Base-by-base conservation (phyloP, 1,140 invertebrate species). In the Marisa cornuarietis region DNA sequence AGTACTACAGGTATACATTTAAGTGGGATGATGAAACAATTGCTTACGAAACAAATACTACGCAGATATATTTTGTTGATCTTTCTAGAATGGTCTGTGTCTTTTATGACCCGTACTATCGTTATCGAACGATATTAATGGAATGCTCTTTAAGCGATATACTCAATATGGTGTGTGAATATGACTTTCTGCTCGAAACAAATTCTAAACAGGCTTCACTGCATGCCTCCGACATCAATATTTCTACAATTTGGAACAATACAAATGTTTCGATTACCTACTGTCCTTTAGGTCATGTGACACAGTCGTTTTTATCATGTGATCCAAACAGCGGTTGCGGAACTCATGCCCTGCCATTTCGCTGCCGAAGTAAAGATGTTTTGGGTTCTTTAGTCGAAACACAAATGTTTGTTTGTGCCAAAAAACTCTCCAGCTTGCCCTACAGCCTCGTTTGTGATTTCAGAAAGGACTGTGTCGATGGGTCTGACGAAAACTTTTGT, bases 391-490 rank as follows among this genome's bases (percentile, higher is more conserved):
- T 16, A 24, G 74, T 26, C 13, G 10, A 76, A 51, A n/a, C 49
- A 31, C 22, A 26, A 22, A 76, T 66, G 74, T 76, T 66, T 26
- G 6, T 49, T 9, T 76, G 74, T 66, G 62, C 63, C 42, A 42
- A 76, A 31, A 49, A 13, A 61, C 49, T 49, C 13, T n/a, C 52
- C n/a, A 76, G 61, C 14, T 4, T 76, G 24, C 62, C 51, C 16
- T 76, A 76, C 62, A 51, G 61, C 2, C n/a, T 76, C 0, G 62
- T 76, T 61, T 76, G 74, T 65, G 74, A 76, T 63, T 76, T 76
- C 74, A 63, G 74, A 51, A n/a, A 66, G 61, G 74, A 76, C 74
- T 76, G 74, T 24, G 62, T 51, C 14, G 74, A 76, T 49, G 74
- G 52, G 22, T 66, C 74, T 20, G 74, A 76, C 24, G 74, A 76